Percentiles rank a stretch among this genome's conserved stretches.
phyloP scores from a whole-genome alignment of 1,140 invertebrate species.

The Drosophila sturtevanti region DNA sequence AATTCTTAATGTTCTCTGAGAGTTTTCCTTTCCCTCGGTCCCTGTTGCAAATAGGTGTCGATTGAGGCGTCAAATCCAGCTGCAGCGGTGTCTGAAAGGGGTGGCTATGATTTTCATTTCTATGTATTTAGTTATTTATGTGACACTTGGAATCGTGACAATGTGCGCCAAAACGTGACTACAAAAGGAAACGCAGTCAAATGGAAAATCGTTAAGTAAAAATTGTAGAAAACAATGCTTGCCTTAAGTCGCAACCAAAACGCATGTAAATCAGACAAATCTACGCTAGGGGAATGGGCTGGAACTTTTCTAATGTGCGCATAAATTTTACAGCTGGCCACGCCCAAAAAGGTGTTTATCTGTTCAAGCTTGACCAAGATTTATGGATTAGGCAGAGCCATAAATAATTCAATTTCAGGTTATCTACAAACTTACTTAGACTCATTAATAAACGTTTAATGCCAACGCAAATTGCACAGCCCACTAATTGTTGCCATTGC shows the following conservation, averaged over 20 bases:
- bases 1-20: not conserved
- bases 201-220: slow-evolving; percentile 49
- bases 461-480: slow-evolving; percentile 37
- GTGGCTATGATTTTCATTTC: slow-evolving; percentile 23
- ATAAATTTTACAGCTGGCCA: slow-evolving; percentile 44
- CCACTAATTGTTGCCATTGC: slow-evolving; percentile 65
- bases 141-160: slow-evolving; percentile 57
- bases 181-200: slow-evolving; percentile 44
- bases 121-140: slow-evolving; percentile 45
- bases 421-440: slow-evolving; percentile 41
- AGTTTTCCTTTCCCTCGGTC: not conserved
- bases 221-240: slow-evolving; percentile 14
- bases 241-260: slow-evolving; percentile 4
- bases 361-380: slow-evolving; percentile 46
- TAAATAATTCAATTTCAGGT: slow-evolving; percentile 37
- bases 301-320: slow-evolving; percentile 53
- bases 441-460: slow-evolving; percentile 75
- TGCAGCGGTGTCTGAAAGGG: slow-evolving; percentile 37
- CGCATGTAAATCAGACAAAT: slow-evolving; percentile 8
- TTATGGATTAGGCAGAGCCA: slow-evolving; percentile 56
- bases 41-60: slow-evolving; percentile 40
- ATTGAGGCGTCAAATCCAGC: slow-evolving; percentile 42
- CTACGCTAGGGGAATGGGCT: not conserved
- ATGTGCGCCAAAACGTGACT: slow-evolving; percentile 34
- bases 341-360: slow-evolving; percentile 44